Conservation (phyloP, 1,140 invertebrate species). For the Tetragonula clypearis region DNA sequence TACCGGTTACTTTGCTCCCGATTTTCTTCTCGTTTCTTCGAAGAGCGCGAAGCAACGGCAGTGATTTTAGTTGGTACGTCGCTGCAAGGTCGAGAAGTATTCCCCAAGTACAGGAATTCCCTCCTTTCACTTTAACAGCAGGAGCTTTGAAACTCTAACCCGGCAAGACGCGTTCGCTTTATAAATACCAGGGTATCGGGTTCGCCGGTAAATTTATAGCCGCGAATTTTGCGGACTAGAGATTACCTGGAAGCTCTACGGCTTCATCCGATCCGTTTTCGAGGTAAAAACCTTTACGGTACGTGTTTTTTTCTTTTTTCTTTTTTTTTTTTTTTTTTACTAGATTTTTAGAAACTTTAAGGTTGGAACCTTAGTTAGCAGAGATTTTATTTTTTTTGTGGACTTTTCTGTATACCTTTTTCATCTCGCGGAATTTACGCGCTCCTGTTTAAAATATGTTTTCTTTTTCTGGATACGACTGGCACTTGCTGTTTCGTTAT, state of each 20-base stretch:
- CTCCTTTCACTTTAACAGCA: constrained; percentile 53
- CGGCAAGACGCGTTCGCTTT: constrained; percentile 48
- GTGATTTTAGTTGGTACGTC: background rate
- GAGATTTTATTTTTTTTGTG: background rate
- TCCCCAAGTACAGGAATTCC: constrained; percentile 37
- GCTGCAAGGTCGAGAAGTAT: constrained; percentile 33
- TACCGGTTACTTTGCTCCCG: background rate
- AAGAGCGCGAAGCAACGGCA: background rate
- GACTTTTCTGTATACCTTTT: background rate
- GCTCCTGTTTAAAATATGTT: background rate
- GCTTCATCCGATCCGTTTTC: constrained; percentile 11
- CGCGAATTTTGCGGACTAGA: constrained; percentile 3
- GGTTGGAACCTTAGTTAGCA: too few species aligned
- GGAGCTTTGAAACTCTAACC: constrained; percentile 54
- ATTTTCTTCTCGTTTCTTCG: constrained; percentile 13
- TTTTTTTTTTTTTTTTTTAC: too few species aligned
- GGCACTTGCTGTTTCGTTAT: background rate
- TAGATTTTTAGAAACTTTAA: background rate
- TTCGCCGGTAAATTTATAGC: constrained; percentile 37
- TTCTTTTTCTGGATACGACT: background rate
- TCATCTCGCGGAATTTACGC: background rate
- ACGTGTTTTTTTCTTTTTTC: background rate
- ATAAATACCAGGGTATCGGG: constrained; percentile 52
- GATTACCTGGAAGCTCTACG: constrained; percentile 25
- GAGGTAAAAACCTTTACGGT: background rate